Conservation (phyloP, 1,140 invertebrate genomes). For the Drosophila sechellia region DNA sequence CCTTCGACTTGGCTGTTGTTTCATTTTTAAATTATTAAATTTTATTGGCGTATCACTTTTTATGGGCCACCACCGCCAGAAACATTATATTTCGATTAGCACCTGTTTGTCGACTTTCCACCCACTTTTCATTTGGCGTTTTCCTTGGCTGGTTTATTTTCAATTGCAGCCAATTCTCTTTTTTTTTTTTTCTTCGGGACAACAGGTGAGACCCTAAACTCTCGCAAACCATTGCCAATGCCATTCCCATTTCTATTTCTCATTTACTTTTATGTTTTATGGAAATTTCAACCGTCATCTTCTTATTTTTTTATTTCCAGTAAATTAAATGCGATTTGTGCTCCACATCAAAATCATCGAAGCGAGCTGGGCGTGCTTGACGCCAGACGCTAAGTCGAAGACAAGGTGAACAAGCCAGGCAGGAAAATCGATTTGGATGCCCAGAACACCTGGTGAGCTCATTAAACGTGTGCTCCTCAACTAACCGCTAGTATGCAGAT, state of each 20-base stretch:
- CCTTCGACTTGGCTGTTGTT: conserved; percentile 54
- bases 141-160: conserved; percentile 32
- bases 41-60: conserved; percentile 82
- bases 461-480: conserved; percentile 27
- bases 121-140: conserved; percentile 14
- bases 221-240: not conserved
- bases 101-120: conserved; percentile 65
- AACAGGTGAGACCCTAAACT: conserved; percentile 58
- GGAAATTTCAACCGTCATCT: conserved; percentile 48
- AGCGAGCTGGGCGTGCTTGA: conserved; percentile 36
- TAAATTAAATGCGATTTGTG: conserved; percentile 79
- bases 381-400: conserved; percentile 39
- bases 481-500: conserved; percentile 14
- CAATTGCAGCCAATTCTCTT: conserved; percentile 46
- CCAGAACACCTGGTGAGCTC: conserved; percentile 8
- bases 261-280: conserved; percentile 51
- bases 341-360: conserved; percentile 39
- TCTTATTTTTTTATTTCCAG: conserved; percentile 62
- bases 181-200: conserved; percentile 31
- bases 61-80: conserved; percentile 75
- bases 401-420: conserved; percentile 34
- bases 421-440: conserved; percentile 38
- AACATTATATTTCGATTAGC: conserved; percentile 83
- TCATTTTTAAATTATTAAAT: conserved; percentile 83
- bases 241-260: conserved; percentile 33